Base-by-base conservation (phyloP, 1,140 invertebrate genomes). In the Dendroctonus ponderosae region DNA sequence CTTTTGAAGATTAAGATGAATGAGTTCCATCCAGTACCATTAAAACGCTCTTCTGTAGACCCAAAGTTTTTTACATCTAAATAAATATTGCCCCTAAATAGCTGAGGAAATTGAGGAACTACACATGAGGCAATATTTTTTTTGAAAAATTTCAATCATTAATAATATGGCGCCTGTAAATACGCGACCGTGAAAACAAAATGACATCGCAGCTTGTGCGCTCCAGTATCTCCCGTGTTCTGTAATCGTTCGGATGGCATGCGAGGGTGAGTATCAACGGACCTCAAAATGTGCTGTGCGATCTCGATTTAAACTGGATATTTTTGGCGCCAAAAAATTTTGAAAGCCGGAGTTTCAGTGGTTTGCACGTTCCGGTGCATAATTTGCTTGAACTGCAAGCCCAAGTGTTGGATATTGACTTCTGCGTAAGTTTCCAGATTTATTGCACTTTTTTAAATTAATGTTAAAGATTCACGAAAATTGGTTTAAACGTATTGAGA, bases 161-260 rank as follows among this genome's bases (percentile, higher is more conserved):
- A 63, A 63, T 63, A 44, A 63, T 11, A 43, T 63, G 61, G 61
- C 61, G 61, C 61, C 51, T 39, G 58, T 38, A 38, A 40, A 54
- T 54, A 63, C 50, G 41, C 51, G 61, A 53, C 61, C 42, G 61
- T 63, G 61, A 63, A 63, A 63, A 63, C 50, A 54, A 63, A 63
- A 63, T 63, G 61, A 63, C 39, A 63, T 39, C 42, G 26, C 61
- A 62, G 50, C 51, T 44, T 39, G 50, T 49, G 51, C 41, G 50
- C 61, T 54, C 50, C 61, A 63, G 61, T 63, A 63, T 63, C 61
- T 63, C 51, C 26, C 37, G 51, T 42, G 61, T 44, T 63, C 42
- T 7, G 39, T 15, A 54, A 6, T n/a, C 5, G 61, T 54, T 37
- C 61, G 61, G 61, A 63, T 63, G 42, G 11, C 12, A 37, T 12